Evolutionary conservation across 2,888 invertebrate species (phyloP).

Genomic region (Oegoconia quadripuncta): DNA sequence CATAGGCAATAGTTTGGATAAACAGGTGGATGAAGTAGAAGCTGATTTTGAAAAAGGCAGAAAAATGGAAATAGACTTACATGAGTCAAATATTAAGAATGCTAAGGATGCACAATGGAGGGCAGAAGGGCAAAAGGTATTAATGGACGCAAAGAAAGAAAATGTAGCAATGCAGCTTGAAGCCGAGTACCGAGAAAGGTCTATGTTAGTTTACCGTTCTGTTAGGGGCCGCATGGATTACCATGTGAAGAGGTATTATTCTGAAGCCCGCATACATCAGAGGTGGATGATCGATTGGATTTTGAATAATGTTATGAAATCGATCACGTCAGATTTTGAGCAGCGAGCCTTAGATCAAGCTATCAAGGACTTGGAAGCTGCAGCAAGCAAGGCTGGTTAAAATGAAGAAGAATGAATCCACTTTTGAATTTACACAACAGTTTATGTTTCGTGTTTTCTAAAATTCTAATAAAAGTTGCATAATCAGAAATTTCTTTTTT

Average conservation of each 20-base stretch:
- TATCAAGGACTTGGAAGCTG: conserved; percentile 86
- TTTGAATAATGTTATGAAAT: conserved; percentile 86
- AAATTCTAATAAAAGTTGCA: background rate
- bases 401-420: too few relatives aligned
- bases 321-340: conserved; percentile 91
- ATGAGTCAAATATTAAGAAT: conserved; percentile 74
- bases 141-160: conserved; percentile 92
- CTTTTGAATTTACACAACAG: too few relatives aligned
- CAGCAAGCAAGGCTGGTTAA: conserved; percentile 77
- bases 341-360: conserved; percentile 91
- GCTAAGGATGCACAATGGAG: conserved; percentile 86
- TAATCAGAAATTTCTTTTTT: background rate
- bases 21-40: conserved; percentile 81
- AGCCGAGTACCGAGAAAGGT: conserved; percentile 87
- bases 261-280: conserved; percentile 90
- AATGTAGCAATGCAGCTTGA: conserved; percentile 95
- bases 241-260: conserved; percentile 88
- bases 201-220: conserved; percentile 68
- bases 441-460: background rate
- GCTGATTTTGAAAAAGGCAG: conserved; percentile 74
- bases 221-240: conserved; percentile 92
- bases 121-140: conserved; percentile 85
- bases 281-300: conserved; percentile 97
- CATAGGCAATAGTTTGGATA: conserved; percentile 81
- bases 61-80: conserved; percentile 57